These are phyloP conservation scores for Caracal caracal DNA, from an alignment of 2,113 vertebrate species.

Conservation along the genomic window DNA sequence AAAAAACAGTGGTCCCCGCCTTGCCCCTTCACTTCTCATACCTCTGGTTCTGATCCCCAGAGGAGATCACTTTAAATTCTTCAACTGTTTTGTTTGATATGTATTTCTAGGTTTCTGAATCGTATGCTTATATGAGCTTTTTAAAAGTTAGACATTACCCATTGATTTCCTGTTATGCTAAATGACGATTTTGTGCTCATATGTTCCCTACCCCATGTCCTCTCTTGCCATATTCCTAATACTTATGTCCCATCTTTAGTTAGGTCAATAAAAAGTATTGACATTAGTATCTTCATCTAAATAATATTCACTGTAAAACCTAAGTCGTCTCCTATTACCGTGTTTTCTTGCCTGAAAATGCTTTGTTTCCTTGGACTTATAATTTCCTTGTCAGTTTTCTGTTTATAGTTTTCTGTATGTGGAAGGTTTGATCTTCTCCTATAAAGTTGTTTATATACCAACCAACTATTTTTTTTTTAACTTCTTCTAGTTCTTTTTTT, in stretches of 20 bases:
- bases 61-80: background rate
- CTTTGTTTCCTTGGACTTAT: background rate
- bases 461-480: no score
- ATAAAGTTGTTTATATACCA: background rate
- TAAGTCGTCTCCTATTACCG: background rate
- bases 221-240: background rate
- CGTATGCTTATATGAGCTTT: background rate
- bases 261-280: background rate
- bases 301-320: background rate
- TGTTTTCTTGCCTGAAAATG: slow-evolving; percentile 12
- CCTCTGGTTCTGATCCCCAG: background rate
- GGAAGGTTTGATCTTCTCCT: background rate
- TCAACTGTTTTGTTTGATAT: background rate
- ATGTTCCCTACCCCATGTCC: fast-evolving
- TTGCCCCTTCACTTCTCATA: background rate
- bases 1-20: background rate
- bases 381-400: background rate
- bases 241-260: background rate
- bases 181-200: background rate
- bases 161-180: background rate
- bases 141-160: background rate
- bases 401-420: background rate
- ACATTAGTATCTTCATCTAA: background rate
- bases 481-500: no score
- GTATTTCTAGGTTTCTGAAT: background rate